Evolutionary conservation across 1,140 invertebrate species (phyloP).

Genomic region (Lepidurus arcticus): DNA sequence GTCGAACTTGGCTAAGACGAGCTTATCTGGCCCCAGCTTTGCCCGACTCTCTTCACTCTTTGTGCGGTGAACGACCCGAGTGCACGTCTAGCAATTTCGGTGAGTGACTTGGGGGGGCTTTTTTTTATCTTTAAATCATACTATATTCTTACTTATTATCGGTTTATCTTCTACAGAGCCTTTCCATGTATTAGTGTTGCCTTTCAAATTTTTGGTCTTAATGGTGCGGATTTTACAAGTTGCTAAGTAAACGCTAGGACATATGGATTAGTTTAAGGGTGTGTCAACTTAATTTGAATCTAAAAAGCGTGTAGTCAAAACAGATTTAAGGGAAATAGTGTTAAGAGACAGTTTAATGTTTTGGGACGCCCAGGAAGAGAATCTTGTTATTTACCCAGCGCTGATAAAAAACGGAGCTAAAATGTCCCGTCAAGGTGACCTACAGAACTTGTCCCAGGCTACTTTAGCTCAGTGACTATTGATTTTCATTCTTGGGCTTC

Average conservation of each 20-base stretch:
- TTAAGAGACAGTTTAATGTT: background rate
- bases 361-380: background rate
- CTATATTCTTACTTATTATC: background rate
- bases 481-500: background rate
- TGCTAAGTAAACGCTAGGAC: too few relatives aligned
- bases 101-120: background rate
- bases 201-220: too few relatives aligned
- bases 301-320: too few relatives aligned
- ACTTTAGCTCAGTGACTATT: background rate
- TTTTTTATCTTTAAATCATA: background rate
- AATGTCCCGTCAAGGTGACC: constrained; percentile 12
- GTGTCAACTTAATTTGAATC: too few relatives aligned
- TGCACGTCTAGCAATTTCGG: background rate
- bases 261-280: too few relatives aligned
- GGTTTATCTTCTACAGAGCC: background rate
- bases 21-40: constrained; percentile 10
- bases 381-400: background rate
- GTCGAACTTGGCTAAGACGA: background rate
- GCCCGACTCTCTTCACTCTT: background rate
- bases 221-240: too few relatives aligned
- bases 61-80: background rate
- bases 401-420: background rate
- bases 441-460: background rate
- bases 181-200: too few relatives aligned
- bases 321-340: too few relatives aligned